These are phyloP conservation scores for Pelagia noctiluca DNA, from an alignment of 30 jellyfish, hydroid and myxozoan genomes.

Conservation along the genomic window DNA sequence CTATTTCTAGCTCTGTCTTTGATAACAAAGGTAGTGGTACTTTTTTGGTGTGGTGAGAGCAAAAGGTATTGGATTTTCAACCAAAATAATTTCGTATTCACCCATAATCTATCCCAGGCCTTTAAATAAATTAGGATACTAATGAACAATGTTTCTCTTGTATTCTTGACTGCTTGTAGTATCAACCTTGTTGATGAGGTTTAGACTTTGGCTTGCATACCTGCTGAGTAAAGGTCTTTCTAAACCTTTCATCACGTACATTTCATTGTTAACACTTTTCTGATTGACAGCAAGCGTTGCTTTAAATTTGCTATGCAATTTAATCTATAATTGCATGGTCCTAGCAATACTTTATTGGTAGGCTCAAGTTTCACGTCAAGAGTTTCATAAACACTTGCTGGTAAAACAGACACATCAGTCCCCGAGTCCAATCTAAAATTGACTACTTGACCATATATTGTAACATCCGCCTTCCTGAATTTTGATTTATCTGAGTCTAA, in stretches of 20 bases:
- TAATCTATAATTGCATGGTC: conserved; percentile 35
- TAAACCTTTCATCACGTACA: conserved; percentile 33
- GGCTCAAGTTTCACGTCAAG: conserved; percentile 20
- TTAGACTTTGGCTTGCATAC: conserved; percentile 30
- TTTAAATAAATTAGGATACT: conserved; percentile 30
- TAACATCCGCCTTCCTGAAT: conserved; percentile 19
- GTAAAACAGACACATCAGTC: conserved; percentile 46
- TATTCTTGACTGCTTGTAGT: not conserved
- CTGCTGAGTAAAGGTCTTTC: conserved; percentile 52
- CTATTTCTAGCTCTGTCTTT: conserved; percentile 53
- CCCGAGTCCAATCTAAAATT: conserved; percentile 30
- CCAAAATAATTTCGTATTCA: conserved; percentile 22
- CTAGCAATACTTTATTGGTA: conserved; percentile 22
- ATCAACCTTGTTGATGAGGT: conserved; percentile 39
- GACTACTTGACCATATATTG: conserved; percentile 21
- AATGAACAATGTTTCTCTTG: not conserved
- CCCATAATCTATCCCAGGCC: conserved; percentile 50
- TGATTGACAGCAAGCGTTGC: conserved; percentile 17
- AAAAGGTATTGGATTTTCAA: conserved; percentile 45
- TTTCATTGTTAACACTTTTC: not conserved
- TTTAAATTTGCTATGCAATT: conserved; percentile 22
- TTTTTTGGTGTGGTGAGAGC: conserved; percentile 63
- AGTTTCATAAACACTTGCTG: conserved; percentile 8
- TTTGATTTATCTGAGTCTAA: not conserved
- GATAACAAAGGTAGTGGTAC: conserved; percentile 63